Evolutionary conservation across 2,113 vertebrate genomes (phyloP), one percentile per base, ranked within the genome.

Genomic region (Planiliza haematocheilus): DNA sequence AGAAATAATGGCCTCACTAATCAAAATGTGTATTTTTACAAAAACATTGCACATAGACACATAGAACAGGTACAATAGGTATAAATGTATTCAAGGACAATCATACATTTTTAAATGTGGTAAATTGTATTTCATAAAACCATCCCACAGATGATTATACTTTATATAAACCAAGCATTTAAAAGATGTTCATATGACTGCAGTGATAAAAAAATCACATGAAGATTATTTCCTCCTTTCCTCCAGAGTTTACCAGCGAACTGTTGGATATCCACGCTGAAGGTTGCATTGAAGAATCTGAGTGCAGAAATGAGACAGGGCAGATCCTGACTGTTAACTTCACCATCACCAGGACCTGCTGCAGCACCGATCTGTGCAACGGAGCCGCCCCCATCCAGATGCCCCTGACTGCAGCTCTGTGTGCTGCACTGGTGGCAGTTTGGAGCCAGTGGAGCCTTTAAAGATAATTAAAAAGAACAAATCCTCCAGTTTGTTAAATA

Each of bases 351-450:
- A 84, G 82, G 46, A 0, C 4, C 2, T 92, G 89, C 42, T 92
- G 87, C 14, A 51, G 9, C 17, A 79, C 72, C 16, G 7, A 77
- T 12, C 16, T 82, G 18, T 90, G 88, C 13, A 92, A 92, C 3
- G 50, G 82, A 17, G 89, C 72, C 61, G 8, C 48, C 2, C 65
- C 75, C 0, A 21, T 67, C 18, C 86, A 81, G 16, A 46, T 90
- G 12, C 58, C 88, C 10, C 34, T 90, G 24, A 69, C 48, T 4
- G 59, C 10, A 37, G 84, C 81, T 10, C 46, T 85, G 46, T 39
- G 64, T 16, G 64, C 65, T 8, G 79, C 77, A 34, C 1, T 60
- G n/a, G n/a, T 90, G 61, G 65, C 65, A 4, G 5, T 68, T 1
- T 45, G 24, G 39, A 56, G 39, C 41, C 51, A 30, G 1, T 42